A percentile compares a stretch with the other conserved stretches of the same genome.
phyloP scores from a whole-genome alignment of 2,113 vertebrate genomes.

The Bubo scandiacus region DNA sequence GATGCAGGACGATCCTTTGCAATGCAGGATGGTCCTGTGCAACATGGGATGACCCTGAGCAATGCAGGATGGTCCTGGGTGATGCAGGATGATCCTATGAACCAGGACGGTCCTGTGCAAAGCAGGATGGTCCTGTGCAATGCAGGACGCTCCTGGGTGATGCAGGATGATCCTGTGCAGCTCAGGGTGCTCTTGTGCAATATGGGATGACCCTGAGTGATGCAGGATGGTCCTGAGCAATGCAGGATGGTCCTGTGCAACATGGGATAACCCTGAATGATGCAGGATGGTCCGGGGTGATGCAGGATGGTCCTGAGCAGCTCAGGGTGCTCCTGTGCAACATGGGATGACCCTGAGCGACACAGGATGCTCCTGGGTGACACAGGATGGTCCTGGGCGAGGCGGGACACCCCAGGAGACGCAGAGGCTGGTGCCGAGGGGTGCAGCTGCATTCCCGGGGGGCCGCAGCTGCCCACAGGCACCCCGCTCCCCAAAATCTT shows the following conservation, averaged over 20 bases:
- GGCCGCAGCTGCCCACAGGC: background rate
- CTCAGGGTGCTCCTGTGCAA: background rate
- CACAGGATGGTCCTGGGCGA: background rate
- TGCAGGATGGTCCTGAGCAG: background rate
- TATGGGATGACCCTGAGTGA: background rate
- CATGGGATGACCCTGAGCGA: background rate
- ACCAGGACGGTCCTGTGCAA: too few relatives aligned
- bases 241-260: background rate
- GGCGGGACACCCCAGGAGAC: background rate
- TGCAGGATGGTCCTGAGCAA: background rate
- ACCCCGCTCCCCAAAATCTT: background rate
- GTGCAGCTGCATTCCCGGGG: background rate
- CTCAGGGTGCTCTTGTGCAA: background rate
- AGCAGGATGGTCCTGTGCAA: too few relatives aligned
- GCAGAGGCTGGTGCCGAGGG: background rate
- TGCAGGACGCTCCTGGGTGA: too few relatives aligned
- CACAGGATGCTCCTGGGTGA: background rate
- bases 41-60: background rate
- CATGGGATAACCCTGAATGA: background rate
- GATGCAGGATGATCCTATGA: background rate
- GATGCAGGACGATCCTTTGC: too few relatives aligned
- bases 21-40: background rate
- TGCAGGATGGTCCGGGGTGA: background rate
- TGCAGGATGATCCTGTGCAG: background rate
- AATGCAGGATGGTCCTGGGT: too few relatives aligned